phyloP scores from a whole-genome alignment of 2,888 invertebrate species.

The Pristionchus maxplancki region DNA sequence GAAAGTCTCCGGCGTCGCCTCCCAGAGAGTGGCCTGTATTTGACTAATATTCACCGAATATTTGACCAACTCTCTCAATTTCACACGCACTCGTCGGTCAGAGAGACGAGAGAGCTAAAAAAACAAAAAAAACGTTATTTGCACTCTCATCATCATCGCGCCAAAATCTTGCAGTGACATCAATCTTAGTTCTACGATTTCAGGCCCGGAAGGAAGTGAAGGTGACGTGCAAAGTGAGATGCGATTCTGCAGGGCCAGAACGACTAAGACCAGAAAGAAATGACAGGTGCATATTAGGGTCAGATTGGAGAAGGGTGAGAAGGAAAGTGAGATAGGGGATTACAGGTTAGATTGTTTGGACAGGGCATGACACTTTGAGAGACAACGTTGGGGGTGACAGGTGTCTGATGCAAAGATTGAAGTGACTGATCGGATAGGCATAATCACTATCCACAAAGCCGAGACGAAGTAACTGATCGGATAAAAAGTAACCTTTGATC shows the following conservation, averaged over 20 bases:
- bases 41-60: neutral
- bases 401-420: too few relatives aligned
- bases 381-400: too few relatives aligned
- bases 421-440: neutral
- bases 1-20: constrained; percentile 85
- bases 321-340: neutral
- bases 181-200: neutral
- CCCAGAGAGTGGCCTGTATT: constrained; percentile 81
- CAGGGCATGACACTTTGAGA: too few relatives aligned
- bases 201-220: neutral
- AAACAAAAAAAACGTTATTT: too few relatives aligned
- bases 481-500: neutral
- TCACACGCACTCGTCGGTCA: too few relatives aligned
- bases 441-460: too few relatives aligned
- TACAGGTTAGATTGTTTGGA: neutral
- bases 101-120: too few relatives aligned
- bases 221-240: neutral
- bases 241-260: neutral
- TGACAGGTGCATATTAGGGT: neutral
- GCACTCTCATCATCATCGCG: too few relatives aligned
- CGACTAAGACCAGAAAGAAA: too few relatives aligned
- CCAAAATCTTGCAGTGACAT: too few relatives aligned
- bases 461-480: too few relatives aligned
- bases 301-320: neutral
- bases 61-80: neutral